Evolutionary conservation across 1,140 invertebrate species (phyloP), one percentile per base, ranked within the genome.

Genomic region (Pinna nobilis): DNA sequence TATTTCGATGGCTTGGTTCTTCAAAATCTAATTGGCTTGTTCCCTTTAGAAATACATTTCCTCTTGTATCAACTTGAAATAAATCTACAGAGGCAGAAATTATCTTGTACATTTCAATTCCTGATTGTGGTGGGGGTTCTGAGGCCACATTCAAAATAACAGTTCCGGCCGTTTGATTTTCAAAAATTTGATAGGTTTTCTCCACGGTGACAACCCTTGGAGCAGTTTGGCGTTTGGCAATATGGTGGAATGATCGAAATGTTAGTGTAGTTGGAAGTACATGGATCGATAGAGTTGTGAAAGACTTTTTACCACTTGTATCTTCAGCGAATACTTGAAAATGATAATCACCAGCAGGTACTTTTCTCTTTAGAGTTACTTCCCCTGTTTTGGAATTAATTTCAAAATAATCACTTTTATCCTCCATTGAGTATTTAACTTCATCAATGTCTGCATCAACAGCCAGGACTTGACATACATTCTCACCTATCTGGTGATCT

Each of bases 41-140:
- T 50, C 61, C 35, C 30, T 50, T 75, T 4, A 75, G 49, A 57
- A 64, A 75, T 6, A 75, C 60, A 65, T 75, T 69, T 41, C 73
- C 73, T 49, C 51, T 41, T 1, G 66, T 75, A 32, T 75, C 73
- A 4, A 75, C 73, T 63, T 70, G 66, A 30, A 75, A 75, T 2
- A 55, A 13, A 7, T 75, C 49, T 37, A 70, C 61, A n/a, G 66
- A 59, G 37, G 67, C 39, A 0, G 55, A n/a, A 0, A 75, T 28
- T 25, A 75, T 55, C 23, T 32, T 37, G 28, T 75, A 75, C 15
- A 69, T 59, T 23, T 75, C 73, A 5, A 69, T 59, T 28, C 67
- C 66, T n/a, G 32, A 7, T 25, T 47, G 32, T 35, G 67, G 41
- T 20, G 37, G 9, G 25, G 39, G 20, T 28, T 49, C 28, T 1